Evolutionary conservation across 1,140 invertebrate species (phyloP).

Genomic region (Tetragnatha versicolor): DNA sequence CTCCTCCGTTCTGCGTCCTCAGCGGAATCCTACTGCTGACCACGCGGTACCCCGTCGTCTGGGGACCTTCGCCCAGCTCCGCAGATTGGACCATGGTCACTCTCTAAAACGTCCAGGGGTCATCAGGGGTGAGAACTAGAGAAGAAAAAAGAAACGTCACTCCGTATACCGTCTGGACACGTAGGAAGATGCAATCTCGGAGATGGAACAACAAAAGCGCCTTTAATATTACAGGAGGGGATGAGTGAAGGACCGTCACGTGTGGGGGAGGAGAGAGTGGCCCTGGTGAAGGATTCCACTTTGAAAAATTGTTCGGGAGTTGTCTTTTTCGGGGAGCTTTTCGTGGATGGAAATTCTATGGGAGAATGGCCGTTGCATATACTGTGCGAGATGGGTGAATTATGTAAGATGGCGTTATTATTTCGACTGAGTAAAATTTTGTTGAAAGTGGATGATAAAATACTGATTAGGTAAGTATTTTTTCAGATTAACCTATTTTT

Average conservation of each 20-base stretch:
- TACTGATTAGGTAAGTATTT: no score
- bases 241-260: not conserved
- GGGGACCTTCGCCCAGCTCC: not conserved
- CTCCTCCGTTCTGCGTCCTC: not conserved
- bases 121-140: not conserved
- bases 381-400: no score
- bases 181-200: constrained; percentile 20
- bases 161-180: constrained; percentile 11
- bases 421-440: no score
- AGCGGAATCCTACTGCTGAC: constrained; percentile 20
- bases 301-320: no score
- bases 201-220: constrained; percentile 33
- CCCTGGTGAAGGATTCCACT: not conserved
- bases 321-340: no score
- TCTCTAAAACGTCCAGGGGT: not conserved
- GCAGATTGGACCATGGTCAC: constrained; percentile 39
- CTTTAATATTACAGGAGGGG: constrained; percentile 14
- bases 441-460: no score
- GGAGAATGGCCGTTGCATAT: no score
- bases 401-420: no score
- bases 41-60: not conserved
- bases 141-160: not conserved
- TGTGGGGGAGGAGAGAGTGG: not conserved
- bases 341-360: no score
- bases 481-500: no score